A percentile compares a stretch with the other conserved stretches of the same genome.
Conservation (phyloP, 2,888 invertebrate species). For the Camponotus fellah region DNA sequence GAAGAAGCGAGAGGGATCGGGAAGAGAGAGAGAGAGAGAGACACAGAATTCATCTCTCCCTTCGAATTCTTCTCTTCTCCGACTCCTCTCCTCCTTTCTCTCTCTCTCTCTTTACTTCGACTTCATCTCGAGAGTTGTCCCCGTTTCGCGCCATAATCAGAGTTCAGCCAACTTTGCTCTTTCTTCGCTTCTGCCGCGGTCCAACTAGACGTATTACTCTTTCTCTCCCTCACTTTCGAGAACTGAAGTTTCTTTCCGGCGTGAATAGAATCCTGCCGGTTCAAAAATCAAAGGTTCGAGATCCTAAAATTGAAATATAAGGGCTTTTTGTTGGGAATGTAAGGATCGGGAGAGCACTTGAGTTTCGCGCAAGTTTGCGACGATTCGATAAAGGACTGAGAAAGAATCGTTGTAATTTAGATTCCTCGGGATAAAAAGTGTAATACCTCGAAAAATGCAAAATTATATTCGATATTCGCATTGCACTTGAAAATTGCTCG, state of each 20-base stretch:
- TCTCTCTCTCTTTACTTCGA: conserved; percentile 21
- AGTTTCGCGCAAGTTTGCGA: background rate
- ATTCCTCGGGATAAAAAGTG: background rate
- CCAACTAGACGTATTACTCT: conserved; percentile 60
- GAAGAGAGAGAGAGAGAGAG: conserved; percentile 4
- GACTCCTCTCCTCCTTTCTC: background rate
- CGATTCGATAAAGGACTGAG: background rate
- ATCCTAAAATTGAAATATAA: conserved; percentile 43
- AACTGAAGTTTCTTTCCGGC: conserved; percentile 38
- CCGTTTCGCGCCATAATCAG: conserved; percentile 71
- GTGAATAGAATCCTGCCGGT: conserved; percentile 44
- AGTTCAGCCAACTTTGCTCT: conserved; percentile 73
- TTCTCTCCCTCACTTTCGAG: conserved; percentile 29
- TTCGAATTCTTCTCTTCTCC: conserved; percentile 30
- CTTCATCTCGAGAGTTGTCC: conserved; percentile 49
- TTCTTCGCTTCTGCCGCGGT: conserved; percentile 42
- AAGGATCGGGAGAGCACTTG: background rate
- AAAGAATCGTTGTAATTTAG: background rate
- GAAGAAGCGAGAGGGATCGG: conserved; percentile 16
- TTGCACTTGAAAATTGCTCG: background rate
- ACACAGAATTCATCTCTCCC: conserved; percentile 34
- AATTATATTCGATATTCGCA: background rate
- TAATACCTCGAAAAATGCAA: conserved; percentile 6
- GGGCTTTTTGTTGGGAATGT: background rate
- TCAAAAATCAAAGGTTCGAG: conserved; percentile 47